Percentiles rank a stretch among this genome's conserved stretches.
Evolutionary conservation across 2,113 vertebrate genomes (phyloP).

Genomic region (Vombatus ursinus): DNA sequence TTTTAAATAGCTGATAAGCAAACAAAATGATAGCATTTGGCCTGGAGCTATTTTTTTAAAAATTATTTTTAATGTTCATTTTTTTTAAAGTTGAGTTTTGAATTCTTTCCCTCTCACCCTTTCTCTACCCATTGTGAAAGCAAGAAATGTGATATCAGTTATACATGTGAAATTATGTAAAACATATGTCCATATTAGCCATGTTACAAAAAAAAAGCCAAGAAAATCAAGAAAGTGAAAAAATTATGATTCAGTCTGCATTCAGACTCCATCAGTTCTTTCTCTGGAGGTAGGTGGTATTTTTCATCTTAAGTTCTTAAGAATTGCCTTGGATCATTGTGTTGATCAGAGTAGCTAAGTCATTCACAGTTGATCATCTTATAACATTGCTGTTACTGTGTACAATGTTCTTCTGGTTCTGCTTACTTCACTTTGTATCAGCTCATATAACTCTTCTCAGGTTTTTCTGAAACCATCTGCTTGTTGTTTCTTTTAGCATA

Average conservation of each 20-base stretch:
- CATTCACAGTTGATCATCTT: neutral
- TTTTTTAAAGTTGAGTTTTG: neutral
- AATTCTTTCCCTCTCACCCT: neutral
- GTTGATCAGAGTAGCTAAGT: neutral
- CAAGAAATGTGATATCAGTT: neutral
- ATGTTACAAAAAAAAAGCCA: neutral
- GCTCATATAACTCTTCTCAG: neutral
- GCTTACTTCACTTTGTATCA: neutral
- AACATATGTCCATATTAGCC: neutral
- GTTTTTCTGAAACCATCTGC: neutral
- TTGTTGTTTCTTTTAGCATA: neutral
- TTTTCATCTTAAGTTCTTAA: neutral
- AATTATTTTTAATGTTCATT: neutral
- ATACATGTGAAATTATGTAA: neutral
- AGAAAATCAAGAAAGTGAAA: neutral
- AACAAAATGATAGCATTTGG: neutral
- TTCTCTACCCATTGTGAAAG: neutral
- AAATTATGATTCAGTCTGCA: neutral
- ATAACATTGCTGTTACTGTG: too few species aligned
- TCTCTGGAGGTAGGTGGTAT: neutral
- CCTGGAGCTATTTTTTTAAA: neutral
- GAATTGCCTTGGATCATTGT: neutral
- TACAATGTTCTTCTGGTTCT: neutral
- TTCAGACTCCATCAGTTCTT: neutral
- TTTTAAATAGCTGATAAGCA: neutral